Evolutionary conservation across 2,797 vertebrate species (phyloP).

Genomic region (Trematomus bernacchii): DNA sequence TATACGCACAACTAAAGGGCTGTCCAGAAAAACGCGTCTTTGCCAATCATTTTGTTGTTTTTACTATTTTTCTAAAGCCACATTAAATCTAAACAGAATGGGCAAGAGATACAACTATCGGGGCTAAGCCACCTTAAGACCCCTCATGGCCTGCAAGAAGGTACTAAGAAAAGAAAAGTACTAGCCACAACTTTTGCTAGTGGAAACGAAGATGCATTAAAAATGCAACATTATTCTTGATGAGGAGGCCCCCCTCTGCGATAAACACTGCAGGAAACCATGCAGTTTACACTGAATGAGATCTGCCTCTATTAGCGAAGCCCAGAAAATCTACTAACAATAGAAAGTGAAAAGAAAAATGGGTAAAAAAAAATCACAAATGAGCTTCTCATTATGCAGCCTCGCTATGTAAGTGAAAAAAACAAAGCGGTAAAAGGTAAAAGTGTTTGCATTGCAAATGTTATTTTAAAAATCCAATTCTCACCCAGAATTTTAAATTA

Average conservation of each 20-base stretch:
- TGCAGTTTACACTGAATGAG: slow-evolving; percentile 10
- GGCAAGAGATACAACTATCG: too few species aligned
- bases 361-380: background rate
- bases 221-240: background rate
- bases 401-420: background rate
- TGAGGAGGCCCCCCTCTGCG: background rate
- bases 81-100: too few species aligned
- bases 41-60: too few species aligned
- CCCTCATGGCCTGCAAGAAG: too few species aligned
- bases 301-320: slow-evolving; percentile 11
- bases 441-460: slow-evolving; percentile 14
- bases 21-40: too few species aligned
- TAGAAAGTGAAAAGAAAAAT: slow-evolving; percentile 8
- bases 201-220: too few species aligned
- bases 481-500: slow-evolving; percentile 1
- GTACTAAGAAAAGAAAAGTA: too few species aligned
- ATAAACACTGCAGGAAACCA: background rate
- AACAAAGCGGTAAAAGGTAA: slow-evolving; percentile 11
- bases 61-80: too few species aligned
- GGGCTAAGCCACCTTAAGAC: too few species aligned
- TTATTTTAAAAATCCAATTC: background rate
- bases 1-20: too few species aligned
- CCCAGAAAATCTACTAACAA: slow-evolving; percentile 18
- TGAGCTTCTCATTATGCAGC: slow-evolving; percentile 21
- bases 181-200: background rate